Conservation (phyloP, 2,888 invertebrate species). For the Baccha elongata region DNA sequence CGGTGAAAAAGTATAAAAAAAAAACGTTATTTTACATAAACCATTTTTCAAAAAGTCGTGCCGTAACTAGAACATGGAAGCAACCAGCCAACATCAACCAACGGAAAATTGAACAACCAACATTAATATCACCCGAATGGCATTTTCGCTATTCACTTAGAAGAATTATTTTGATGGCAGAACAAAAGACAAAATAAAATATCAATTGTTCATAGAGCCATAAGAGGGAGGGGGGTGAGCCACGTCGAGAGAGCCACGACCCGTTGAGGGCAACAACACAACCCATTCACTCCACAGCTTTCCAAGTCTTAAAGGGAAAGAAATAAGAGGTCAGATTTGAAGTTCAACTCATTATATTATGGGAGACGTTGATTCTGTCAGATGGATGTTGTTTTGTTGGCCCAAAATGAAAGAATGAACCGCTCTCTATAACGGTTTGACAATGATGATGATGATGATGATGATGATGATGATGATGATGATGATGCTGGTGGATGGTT, state of each 20-base stretch:
- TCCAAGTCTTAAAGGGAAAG: conserved; percentile 11
- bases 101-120: conserved; percentile 47
- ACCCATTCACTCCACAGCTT: neutral
- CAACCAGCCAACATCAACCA: conserved; percentile 6
- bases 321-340: conserved; percentile 64
- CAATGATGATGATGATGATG: conserved; percentile 13
- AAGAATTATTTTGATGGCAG: conserved; percentile 61
- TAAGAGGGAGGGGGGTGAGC: conserved; percentile 17
- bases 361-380: conserved; percentile 50
- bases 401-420: conserved; percentile 32
- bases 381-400: conserved; percentile 40
- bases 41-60: conserved; percentile 51
- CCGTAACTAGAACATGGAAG: conserved; percentile 63
- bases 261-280: neutral
- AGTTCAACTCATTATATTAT: conserved; percentile 68
- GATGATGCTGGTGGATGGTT: neutral
- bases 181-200: conserved; percentile 64
- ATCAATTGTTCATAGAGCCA: conserved; percentile 48
- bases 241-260: neutral
- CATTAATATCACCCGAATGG: conserved; percentile 59
- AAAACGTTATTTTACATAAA: conserved; percentile 41
- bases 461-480: neutral
- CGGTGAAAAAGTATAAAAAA: conserved; percentile 14
- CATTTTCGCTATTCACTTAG: conserved; percentile 47
- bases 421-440: conserved; percentile 34